Conservation (phyloP, 2,888 invertebrate species). For the Patella pellucida region DNA sequence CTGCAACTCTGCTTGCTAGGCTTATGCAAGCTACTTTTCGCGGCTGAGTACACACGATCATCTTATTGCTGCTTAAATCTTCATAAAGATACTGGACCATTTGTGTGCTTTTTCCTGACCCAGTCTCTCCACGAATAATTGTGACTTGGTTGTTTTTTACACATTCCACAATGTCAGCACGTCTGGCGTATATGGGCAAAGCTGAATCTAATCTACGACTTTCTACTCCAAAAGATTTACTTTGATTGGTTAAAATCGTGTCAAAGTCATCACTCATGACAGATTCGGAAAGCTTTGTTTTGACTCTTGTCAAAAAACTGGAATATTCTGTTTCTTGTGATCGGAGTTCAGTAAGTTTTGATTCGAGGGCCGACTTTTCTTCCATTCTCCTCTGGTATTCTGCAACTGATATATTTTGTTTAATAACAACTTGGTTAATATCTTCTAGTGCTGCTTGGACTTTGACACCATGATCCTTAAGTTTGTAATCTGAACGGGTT, state of each 20-base stretch:
- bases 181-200: constrained; percentile 65
- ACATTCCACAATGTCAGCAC: constrained; percentile 50
- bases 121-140: constrained; percentile 69
- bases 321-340: constrained; percentile 47
- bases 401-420: constrained; percentile 24
- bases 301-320: constrained; percentile 31
- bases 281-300: constrained; percentile 29
- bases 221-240: constrained; percentile 50
- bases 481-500: neutral
- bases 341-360: constrained; percentile 46
- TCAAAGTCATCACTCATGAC: constrained; percentile 29
- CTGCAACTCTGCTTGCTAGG: constrained; percentile 66
- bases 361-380: constrained; percentile 38
- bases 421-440: constrained; percentile 8
- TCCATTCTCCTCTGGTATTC: constrained; percentile 28
- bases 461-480: constrained; percentile 20
- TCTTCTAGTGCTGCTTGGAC: constrained; percentile 15
- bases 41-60: constrained; percentile 70
- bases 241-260: constrained; percentile 31
- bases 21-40: constrained; percentile 69
- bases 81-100: constrained; percentile 67
- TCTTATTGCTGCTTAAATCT: constrained; percentile 45
- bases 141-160: constrained; percentile 58
- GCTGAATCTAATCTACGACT: constrained; percentile 44
- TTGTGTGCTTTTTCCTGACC: constrained; percentile 72